phyloP scores from a whole-genome alignment of 2,888 invertebrate genomes.

The Laspeyria flexula region DNA sequence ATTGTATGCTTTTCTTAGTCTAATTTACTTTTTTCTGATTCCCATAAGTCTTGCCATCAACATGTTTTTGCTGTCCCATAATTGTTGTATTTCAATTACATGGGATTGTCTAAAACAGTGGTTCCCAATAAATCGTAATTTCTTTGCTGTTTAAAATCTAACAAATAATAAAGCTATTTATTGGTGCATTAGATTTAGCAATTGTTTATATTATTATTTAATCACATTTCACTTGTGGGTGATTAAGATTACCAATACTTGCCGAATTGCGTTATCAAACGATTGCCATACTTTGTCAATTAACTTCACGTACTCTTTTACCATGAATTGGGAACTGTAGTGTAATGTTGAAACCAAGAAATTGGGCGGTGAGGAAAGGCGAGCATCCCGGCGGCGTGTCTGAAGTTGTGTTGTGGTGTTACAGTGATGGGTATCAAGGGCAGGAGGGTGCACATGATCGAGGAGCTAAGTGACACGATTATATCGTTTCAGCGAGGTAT shows the following conservation, averaged over 20 bases:
- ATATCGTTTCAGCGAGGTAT: slow-evolving; percentile 99
- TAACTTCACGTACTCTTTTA: too few species aligned
- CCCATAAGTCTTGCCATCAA: slow-evolving; percentile 24
- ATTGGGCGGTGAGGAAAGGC: slow-evolving; percentile 21
- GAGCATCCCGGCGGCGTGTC: slow-evolving; percentile 41
- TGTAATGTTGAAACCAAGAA: slow-evolving; percentile 21
- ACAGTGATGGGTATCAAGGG: slow-evolving; percentile 99
- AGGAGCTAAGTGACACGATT: slow-evolving; percentile 99
- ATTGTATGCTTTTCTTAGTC: slow-evolving; percentile 16
- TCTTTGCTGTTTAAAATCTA: too few species aligned
- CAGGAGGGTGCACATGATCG: slow-evolving; percentile 98
- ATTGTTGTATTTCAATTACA: neutral
- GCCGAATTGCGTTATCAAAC: too few species aligned
- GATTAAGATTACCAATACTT: too few species aligned
- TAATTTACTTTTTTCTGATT: slow-evolving; percentile 8
- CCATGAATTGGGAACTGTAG: too few species aligned
- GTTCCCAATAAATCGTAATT: too few species aligned
- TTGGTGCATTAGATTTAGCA: too few species aligned
- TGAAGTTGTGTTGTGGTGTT: slow-evolving; percentile 83
- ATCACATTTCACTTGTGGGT: too few species aligned
- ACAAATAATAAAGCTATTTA: too few species aligned
- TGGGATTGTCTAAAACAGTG: slow-evolving; percentile 13
- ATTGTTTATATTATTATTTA: too few species aligned
- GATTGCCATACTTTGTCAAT: too few species aligned
- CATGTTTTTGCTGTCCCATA: slow-evolving; percentile 9